Conservation (phyloP, 1,140 invertebrate species). For the Nasonia giraulti region DNA sequence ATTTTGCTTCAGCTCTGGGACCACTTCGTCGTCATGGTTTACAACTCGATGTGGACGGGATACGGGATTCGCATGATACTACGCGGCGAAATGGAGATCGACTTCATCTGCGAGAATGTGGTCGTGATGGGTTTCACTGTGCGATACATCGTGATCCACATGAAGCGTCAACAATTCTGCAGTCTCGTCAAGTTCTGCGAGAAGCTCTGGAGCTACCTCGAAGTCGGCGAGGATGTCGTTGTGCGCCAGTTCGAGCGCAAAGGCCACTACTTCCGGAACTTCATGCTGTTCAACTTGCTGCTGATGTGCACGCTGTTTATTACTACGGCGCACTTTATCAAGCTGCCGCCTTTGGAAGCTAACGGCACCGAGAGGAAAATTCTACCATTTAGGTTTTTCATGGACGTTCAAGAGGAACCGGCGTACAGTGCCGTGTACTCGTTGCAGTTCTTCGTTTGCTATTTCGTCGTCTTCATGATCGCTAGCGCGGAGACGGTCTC, state of each 20-base stretch:
- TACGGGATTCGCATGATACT: neutral
- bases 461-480: neutral
- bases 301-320: neutral
- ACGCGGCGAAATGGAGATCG: neutral
- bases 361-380: neutral
- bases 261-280: neutral
- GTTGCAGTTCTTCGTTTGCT: neutral
- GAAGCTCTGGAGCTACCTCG: slow-evolving; percentile 11
- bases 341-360: neutral
- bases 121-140: neutral
- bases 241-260: neutral
- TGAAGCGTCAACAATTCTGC: neutral
- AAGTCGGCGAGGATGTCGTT: neutral
- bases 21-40: neutral
- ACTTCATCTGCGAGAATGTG: neutral
- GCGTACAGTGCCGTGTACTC: neutral
- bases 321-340: neutral
- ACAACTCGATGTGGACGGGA: neutral
- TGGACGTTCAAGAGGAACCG: slow-evolving; percentile 31
- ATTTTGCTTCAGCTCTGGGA: neutral
- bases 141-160: neutral
- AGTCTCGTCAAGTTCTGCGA: neutral
- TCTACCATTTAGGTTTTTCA: slow-evolving; percentile 25
- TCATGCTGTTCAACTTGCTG: neutral
- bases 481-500: neutral